Percentiles rank a stretch among this genome's conserved stretches.
These are phyloP conservation scores for Natator depressus DNA, from an alignment of 2,113 vertebrate species.

Conservation along the genomic window DNA sequence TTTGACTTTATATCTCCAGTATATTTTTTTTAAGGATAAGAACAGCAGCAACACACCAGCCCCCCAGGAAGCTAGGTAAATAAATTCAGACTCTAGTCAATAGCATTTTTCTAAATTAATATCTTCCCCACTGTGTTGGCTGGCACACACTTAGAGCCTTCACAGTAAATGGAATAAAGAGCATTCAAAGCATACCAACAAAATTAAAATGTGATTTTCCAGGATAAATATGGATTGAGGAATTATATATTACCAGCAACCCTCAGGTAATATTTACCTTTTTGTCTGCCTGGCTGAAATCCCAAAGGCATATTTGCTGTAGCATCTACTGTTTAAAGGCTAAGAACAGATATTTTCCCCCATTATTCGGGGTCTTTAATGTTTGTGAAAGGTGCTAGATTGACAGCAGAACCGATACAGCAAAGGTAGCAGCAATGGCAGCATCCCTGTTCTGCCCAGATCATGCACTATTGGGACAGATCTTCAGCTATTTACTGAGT, in stretches of 20 bases:
- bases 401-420: background rate
- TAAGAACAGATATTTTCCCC: background rate
- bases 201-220: conserved; percentile 29
- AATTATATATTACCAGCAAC: background rate
- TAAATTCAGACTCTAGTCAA: background rate
- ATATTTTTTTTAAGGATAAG: background rate
- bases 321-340: background rate
- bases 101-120: background rate
- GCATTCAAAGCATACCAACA: background rate
- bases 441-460: background rate
- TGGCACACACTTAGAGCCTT: background rate
- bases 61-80: background rate
- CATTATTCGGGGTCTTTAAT: background rate
- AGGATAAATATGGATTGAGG: background rate
- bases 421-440: background rate
- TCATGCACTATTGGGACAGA: background rate
- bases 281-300: background rate
- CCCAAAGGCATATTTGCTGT: background rate
- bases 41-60: background rate
- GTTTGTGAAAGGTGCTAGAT: background rate
- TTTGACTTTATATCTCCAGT: background rate
- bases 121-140: background rate
- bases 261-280: conserved; percentile 9
- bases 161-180: background rate
- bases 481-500: background rate